Base-by-base conservation (phyloP, 2,797 vertebrate genomes). In the Botia almorhae region DNA sequence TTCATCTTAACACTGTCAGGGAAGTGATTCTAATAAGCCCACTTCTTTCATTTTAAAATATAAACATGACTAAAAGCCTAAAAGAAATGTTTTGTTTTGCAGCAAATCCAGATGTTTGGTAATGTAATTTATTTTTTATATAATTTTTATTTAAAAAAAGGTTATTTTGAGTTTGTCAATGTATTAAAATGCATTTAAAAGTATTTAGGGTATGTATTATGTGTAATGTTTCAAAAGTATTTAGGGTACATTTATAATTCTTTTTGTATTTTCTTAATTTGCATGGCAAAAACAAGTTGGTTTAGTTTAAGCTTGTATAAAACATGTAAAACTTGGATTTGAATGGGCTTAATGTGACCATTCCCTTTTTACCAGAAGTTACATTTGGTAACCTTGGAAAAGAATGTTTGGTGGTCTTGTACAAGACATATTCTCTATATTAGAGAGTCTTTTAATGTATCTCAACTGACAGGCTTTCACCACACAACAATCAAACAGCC, bases 401-500 rank as follows among this genome's bases (percentile, higher is more conserved):
- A 21, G 4, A 53, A 12, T 21, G 1, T 51, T 7, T 19, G 7
- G 13, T 17, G 19, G 33, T 21, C 36, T 51, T 16, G 21, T 33
- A 51, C 4, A 21, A 33, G 29, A 16, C 16, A 33, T 75, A 51
- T 65, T 23, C 21, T 64, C 29, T 64, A 58, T 36, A n/a, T 39
- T 14, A 21, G 11, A 21, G 19, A 58, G 11, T 58, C 26, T 46
- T 4, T 4, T n/a, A 63, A 63, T 50, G 39, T 1, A 56, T 1
- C 51, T 21, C 53, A 21, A 56, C 69, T 19, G 33, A 43, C 53
- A 36, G 11, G 17, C 23, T 71, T 55, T 56, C 7, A 21, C n/a
- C n/a, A 56, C 69, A 43, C 53, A 23, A 7, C 17, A 71, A 53
- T 71, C 29, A 72, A 58, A 56, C n/a, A 17, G 26, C 23, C 69